Evolutionary conservation across 35 echinoderm and acorn worm genomes (phyloP), one percentile per base, ranked within the genome.

Genomic region (Chiridota heheva): DNA sequence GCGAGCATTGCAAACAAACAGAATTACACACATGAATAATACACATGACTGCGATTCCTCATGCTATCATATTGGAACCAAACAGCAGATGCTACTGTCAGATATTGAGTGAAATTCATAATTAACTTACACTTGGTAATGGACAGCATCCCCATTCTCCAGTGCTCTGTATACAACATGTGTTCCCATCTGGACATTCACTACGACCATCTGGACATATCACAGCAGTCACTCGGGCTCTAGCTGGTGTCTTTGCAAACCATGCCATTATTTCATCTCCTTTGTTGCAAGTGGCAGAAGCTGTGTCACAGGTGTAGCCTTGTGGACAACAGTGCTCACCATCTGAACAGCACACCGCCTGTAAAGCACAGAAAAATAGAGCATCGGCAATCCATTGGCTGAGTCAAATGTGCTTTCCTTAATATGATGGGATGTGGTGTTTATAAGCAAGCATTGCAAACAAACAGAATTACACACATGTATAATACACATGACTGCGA

Each of bases 311-410:
- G 4, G 57, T 87, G 53, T 88, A 93, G 5, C 84, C 90, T 68
- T 58, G 20, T 26, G 84, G 90, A 83, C 90, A 93, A 42, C 90
- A 93, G 33, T 93, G 77, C 16, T 59, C 12, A 10, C 56, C 37
- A 51, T 93, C 90, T 20, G 59, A 60, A 66, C 90, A 93, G 63
- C 90, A 93, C 18, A 77, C 84, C 53, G 90, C 90, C 90, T 93
- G 70, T 35, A 82, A 67, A 92, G 27, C 4, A 6, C 49, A 51
- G 26, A 76, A 67, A 6, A 3, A 7, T 18, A 63, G 7, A 63
- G 8, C 7, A 63, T 30, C 60, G 25, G 29, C 26, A 10, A 7
- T 18, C n/a, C n/a, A n/a, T n/a, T n/a, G n/a, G n/a, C n/a, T n/a
- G n/a, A n/a, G n/a, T n/a, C n/a, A n/a, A n/a, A n/a, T n/a, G n/a